phyloP scores from a whole-genome alignment of 2,888 invertebrate genomes.

The Liodrosophila aerea region DNA sequence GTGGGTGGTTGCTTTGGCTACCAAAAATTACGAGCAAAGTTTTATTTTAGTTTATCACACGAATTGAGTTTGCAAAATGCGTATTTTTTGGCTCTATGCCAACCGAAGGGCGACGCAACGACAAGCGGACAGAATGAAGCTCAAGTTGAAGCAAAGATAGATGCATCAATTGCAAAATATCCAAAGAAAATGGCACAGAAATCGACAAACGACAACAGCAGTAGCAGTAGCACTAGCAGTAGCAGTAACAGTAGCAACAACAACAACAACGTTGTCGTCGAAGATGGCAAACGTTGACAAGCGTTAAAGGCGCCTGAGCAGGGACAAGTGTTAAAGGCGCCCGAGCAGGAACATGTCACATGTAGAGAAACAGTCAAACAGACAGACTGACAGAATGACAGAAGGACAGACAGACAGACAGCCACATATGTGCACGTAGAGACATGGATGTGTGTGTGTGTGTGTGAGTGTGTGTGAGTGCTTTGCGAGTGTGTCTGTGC shows the following conservation, averaged over 20 bases:
- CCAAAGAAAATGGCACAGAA: conserved; percentile 51
- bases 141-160: conserved; percentile 43
- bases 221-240: background rate
- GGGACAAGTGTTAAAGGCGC: conserved; percentile 64
- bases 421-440: conserved; percentile 20
- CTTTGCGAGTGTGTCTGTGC: conserved; percentile 43
- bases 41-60: conserved; percentile 74
- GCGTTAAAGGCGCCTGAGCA: conserved; percentile 17
- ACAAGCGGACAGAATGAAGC: conserved; percentile 13
- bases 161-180: conserved; percentile 69
- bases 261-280: background rate
- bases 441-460: too few species aligned
- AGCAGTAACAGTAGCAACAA: background rate
- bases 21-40: conserved; percentile 59
- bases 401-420: conserved; percentile 7
- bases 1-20: background rate
- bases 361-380: conserved; percentile 24
- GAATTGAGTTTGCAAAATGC: conserved; percentile 72
- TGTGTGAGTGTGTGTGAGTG: conserved; percentile 36
- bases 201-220: conserved; percentile 36
- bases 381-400: conserved; percentile 9
- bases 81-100: conserved; percentile 51
- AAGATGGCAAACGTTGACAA: conserved; percentile 31
- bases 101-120: conserved; percentile 3
- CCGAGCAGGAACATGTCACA: conserved; percentile 40